Percentiles rank a stretch among this genome's conserved stretches.
Conservation (phyloP, 2,888 invertebrate species). For the Apodemia hepburni region DNA sequence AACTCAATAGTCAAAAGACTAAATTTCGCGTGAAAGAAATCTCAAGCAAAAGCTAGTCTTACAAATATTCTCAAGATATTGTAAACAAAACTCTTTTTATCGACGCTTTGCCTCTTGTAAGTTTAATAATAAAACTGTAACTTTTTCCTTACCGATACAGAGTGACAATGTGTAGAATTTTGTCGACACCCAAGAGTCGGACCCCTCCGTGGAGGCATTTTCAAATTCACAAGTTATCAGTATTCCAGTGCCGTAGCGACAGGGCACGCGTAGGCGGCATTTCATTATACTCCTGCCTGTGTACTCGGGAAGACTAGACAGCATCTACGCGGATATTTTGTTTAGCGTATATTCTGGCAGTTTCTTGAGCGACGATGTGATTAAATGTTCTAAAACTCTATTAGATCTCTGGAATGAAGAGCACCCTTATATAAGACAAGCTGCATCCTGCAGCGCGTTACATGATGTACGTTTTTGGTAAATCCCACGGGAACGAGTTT, state of each 20-base stretch:
- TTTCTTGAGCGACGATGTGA: no score
- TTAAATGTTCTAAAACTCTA: no score
- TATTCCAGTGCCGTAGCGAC: slow-evolving; percentile 55
- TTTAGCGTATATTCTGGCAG: no score
- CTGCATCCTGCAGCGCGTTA: no score
- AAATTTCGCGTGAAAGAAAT: no score
- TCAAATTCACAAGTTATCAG: slow-evolving; percentile 49
- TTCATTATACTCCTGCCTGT: slow-evolving; percentile 63
- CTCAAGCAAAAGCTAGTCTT: no score
- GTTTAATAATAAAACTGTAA: slow-evolving; percentile 3
- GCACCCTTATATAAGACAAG: no score
- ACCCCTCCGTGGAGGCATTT: slow-evolving; percentile 32
- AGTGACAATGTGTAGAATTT: slow-evolving; percentile 3
- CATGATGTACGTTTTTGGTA: no score
- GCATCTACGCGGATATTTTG: background rate
- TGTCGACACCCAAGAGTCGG: background rate
- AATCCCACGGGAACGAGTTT: no score
- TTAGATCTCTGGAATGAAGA: no score
- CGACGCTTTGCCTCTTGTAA: background rate
- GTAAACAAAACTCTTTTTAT: slow-evolving; percentile 26
- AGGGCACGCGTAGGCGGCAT: slow-evolving; percentile 54
- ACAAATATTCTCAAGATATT: no score
- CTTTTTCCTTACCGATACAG: background rate
- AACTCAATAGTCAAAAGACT: no score
- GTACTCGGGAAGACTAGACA: slow-evolving; percentile 18